Evolutionary conservation across 1,140 invertebrate genomes (phyloP).

Genomic region (Leucophenga varia): DNA sequence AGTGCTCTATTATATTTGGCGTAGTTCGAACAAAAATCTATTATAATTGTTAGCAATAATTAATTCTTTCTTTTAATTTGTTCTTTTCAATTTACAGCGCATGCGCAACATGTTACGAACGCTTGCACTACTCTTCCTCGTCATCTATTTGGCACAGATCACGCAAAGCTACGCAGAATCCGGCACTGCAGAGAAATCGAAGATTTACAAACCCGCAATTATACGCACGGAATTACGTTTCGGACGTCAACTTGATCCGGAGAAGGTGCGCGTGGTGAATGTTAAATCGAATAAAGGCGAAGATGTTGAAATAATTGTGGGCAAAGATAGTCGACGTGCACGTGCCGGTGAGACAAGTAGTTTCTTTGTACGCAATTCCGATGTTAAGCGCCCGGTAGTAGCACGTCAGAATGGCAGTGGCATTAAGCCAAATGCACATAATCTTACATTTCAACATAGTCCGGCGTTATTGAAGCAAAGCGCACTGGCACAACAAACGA

Average conservation of each 20-base stretch:
- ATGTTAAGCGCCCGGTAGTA: slow-evolving; percentile 24
- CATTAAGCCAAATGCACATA: slow-evolving; percentile 16
- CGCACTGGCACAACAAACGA: slow-evolving; percentile 31
- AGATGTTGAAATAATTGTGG: slow-evolving; percentile 74
- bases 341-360: slow-evolving; percentile 52
- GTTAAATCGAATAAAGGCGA: slow-evolving; percentile 73
- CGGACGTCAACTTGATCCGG: slow-evolving; percentile 72
- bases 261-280: slow-evolving; percentile 72
- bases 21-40: too few relatives aligned
- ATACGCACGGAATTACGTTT: slow-evolving; percentile 76
- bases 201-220: slow-evolving; percentile 57
- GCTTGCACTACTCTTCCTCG: slow-evolving; percentile 3
- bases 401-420: slow-evolving; percentile 3
- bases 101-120: slow-evolving; percentile 9
- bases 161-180: neutral
- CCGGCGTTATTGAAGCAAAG: slow-evolving; percentile 41
- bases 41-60: neutral
- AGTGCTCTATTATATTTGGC: too few relatives aligned
- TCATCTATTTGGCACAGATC: slow-evolving; percentile 3
- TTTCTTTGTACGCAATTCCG: slow-evolving; percentile 56
- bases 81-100: slow-evolving; percentile 22
- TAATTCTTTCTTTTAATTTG: slow-evolving; percentile 1
- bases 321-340: slow-evolving; percentile 59
- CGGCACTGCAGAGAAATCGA: slow-evolving; percentile 2
- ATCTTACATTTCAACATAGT: slow-evolving; percentile 34